These are phyloP conservation scores for Gymnoscelis rufifasciata DNA, from an alignment of 2,888 invertebrate genomes.

Conservation along the genomic window DNA sequence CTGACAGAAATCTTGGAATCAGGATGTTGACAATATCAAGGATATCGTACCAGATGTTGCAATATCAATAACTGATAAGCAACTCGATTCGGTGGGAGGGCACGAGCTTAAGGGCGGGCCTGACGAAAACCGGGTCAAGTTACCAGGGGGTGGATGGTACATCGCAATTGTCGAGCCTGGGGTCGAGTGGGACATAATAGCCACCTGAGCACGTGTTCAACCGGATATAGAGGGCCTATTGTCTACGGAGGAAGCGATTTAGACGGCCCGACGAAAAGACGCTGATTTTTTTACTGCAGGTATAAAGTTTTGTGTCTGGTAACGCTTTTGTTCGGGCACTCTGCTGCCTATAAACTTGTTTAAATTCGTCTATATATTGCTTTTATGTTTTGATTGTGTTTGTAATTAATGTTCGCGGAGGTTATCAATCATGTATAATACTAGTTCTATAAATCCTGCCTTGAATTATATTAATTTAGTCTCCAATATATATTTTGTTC, in stretches of 20 bases:
- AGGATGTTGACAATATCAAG: conserved; percentile 50
- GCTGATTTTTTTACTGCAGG: conserved; percentile 56
- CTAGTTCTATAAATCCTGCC: no score
- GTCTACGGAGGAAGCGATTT: conserved; percentile 75
- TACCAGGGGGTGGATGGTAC: conserved; percentile 61
- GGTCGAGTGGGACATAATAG: conserved; percentile 63
- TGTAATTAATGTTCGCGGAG: not conserved
- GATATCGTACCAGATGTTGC: conserved; percentile 55
- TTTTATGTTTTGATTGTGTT: not conserved
- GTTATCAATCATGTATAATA: not conserved
- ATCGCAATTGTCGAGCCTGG: conserved; percentile 51
- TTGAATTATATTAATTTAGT: no score
- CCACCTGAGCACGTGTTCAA: conserved; percentile 77
- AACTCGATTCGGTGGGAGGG: conserved; percentile 64
- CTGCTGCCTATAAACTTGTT: conserved; percentile 7
- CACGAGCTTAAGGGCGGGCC: conserved; percentile 64
- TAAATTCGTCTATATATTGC: not conserved
- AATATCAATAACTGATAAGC: conserved; percentile 47
- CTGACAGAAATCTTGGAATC: conserved; percentile 16
- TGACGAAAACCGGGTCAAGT: conserved; percentile 65
- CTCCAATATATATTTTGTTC: no score
- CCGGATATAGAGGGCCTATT: conserved; percentile 72
- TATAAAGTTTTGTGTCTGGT: conserved; percentile 39
- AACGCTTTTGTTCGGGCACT: conserved; percentile 20
- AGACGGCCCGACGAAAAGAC: conserved; percentile 60